A percentile compares a stretch with the other conserved stretches of the same genome.
These are phyloP conservation scores for Meghimatium bilineatum DNA, from an alignment of 2,888 invertebrate species.

Conservation along the genomic window DNA sequence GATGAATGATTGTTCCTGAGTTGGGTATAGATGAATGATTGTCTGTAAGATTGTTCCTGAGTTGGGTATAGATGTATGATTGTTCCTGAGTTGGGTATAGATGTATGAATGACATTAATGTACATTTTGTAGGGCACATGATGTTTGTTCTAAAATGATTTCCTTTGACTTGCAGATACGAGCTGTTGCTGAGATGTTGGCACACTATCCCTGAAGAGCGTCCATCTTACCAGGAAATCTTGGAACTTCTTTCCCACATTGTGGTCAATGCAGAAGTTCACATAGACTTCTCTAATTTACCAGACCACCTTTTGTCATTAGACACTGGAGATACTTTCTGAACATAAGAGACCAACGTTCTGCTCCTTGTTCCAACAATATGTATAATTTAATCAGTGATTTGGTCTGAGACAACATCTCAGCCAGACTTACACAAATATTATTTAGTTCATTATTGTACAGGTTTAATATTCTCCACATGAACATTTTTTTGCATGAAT, in stretches of 20 bases:
- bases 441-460: background rate
- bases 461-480: background rate
- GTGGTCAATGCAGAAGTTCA: conserved; percentile 61
- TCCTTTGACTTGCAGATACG: conserved; percentile 57
- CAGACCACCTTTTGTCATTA: conserved; percentile 59
- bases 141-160: background rate
- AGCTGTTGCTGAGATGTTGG: conserved; percentile 68
- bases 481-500: background rate
- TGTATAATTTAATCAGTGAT: background rate
- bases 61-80: too few relatives aligned
- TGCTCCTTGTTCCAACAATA: background rate
- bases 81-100: too few relatives aligned
- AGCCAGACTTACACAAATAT: background rate
- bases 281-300: conserved; percentile 65
- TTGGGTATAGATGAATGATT: too few relatives aligned
- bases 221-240: conserved; percentile 64
- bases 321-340: conserved; percentile 49
- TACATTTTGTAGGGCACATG: too few relatives aligned
- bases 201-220: conserved; percentile 66
- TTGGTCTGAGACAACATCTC: background rate
- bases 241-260: conserved; percentile 62
- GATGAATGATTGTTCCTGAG: too few relatives aligned
- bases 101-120: too few relatives aligned
- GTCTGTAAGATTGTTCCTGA: too few relatives aligned
- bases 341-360: background rate